Evolutionary conservation across 2,797 vertebrate genomes (phyloP).

Genomic region (Ambastaia sidthimunki): DNA sequence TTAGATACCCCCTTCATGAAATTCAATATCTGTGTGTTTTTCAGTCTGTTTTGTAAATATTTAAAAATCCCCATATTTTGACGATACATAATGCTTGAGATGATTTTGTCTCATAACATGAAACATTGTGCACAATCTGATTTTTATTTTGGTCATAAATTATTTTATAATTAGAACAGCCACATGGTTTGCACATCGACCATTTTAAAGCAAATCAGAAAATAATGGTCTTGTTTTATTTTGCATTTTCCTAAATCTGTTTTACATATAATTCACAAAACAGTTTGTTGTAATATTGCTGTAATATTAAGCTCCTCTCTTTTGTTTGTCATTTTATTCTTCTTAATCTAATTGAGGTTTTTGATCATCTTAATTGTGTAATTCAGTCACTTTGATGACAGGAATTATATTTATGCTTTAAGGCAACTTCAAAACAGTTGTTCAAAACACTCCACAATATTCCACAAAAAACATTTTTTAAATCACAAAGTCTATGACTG

Average conservation of each 20-base stretch:
- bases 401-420: conserved; percentile 60
- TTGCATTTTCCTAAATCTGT: conserved; percentile 2
- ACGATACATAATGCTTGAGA: not conserved
- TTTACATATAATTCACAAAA: not conserved
- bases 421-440: conserved; percentile 59
- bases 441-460: too few species aligned
- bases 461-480: too few species aligned
- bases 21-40: conserved; percentile 20
- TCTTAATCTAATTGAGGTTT: conserved; percentile 70
- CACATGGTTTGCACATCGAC: not conserved
- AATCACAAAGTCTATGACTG: too few species aligned
- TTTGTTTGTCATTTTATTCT: conserved; percentile 58
- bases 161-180: not conserved
- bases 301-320: conserved; percentile 28
- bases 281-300: conserved; percentile 7
- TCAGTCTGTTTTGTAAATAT: not conserved
- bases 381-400: conserved; percentile 72
- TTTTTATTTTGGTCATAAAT: conserved; percentile 12
- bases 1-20: conserved; percentile 1
- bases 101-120: too few species aligned
- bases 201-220: too few species aligned
- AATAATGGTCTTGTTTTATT: conserved; percentile 1
- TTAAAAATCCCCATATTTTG: not conserved
- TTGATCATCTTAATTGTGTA: conserved; percentile 74
- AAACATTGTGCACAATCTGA: conserved; percentile 9